Evolutionary conservation across 2,113 vertebrate species (phyloP).

Genomic region (Rhagologus leucostigma): DNA sequence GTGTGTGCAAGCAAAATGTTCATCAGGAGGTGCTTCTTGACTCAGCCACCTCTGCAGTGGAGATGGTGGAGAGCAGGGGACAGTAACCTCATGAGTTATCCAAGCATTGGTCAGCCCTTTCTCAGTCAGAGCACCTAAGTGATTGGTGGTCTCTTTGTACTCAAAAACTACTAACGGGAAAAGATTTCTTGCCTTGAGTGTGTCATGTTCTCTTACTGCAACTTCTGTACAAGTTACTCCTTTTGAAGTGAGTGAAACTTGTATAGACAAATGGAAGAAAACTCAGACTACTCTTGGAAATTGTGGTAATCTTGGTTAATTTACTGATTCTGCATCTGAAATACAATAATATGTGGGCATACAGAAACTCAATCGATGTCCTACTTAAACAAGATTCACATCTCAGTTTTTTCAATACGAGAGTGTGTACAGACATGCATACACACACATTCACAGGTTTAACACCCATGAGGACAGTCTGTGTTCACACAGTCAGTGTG

Average conservation of each 20-base stretch:
- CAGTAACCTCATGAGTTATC: background rate
- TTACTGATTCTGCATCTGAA: background rate
- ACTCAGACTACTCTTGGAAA: background rate
- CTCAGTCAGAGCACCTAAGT: background rate
- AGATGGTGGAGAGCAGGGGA: background rate
- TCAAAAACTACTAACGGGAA: background rate
- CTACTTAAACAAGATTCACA: background rate
- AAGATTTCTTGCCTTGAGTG: background rate
- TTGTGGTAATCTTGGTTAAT: background rate
- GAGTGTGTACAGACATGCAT: background rate
- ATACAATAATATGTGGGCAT: background rate
- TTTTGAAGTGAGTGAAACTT: background rate
- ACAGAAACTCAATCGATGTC: background rate
- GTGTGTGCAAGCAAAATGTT: background rate
- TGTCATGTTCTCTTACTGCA: background rate
- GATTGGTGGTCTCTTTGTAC: background rate
- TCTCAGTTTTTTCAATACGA: accelerated
- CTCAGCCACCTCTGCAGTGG: background rate
- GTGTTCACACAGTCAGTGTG: background rate
- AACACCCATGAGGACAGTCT: background rate
- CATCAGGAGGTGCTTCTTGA: background rate
- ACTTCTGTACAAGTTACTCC: background rate
- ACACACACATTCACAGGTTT: background rate
- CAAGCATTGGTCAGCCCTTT: background rate
- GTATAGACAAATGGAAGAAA: background rate